Base-by-base conservation (phyloP, 2,888 invertebrate species). In the Synanthedon tipuliformis region DNA sequence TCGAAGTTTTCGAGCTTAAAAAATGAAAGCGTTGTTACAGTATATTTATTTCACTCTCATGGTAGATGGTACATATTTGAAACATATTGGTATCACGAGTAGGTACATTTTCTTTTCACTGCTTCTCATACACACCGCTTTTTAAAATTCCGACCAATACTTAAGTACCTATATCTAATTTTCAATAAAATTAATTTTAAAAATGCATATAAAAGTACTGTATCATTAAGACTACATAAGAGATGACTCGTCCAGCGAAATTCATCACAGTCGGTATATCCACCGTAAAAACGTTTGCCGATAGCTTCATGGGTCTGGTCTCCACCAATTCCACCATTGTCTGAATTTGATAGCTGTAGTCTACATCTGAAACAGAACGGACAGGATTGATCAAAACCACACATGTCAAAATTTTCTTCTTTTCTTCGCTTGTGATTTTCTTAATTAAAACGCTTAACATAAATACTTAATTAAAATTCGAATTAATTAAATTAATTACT, bases 151-250 rank as follows among this genome's bases (percentile, higher is more conserved):
- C 5, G 5, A 5, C 23, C 23, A 23, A 23, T 23, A 34, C 3
- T 10, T 34, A 34, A 23, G 5, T 23, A 34, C 3, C 34, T 34
- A 34, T 10, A 2, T 34, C 34, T 34, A 5, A 34, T 34, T 34
- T 34, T 34, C 8, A 34, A 10, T 34, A 34, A 34, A 34, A 34
- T 10, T 34, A 34, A 34, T 34, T 68, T 54, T 50, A 54, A 41
- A 55, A 61, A 60, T 13, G 57, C 18, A 63, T 64, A 52, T 81
- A 80, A 52, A 79, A 79, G 53, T 75, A 74, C 53, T 80, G 78
- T 51, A 80, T 79, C 63, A 78, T 68, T 1, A 79, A 60, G 1
- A 79, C 66, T 1, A 68, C 64, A 53, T 76, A 78, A 0, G 80
- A 77, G 13, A 78, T 71, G 1, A 71, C 66, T 13, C 69, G 69